These are phyloP conservation scores for Macrostomum cliftonense DNA, from an alignment of 2,888 invertebrate genomes.

Conservation along the genomic window DNA sequence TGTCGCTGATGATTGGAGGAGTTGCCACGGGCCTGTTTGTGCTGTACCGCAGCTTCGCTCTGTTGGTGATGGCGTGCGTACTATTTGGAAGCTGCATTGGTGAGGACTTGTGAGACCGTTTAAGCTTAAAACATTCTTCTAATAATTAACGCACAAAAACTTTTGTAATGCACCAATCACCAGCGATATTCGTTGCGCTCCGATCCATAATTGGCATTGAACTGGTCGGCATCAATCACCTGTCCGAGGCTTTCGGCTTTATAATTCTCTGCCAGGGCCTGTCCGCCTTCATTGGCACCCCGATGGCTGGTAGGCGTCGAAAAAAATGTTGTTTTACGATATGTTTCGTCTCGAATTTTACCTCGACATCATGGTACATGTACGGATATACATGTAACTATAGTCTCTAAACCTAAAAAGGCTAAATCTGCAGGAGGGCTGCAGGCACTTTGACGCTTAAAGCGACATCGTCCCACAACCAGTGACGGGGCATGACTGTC, in stretches of 20 bases:
- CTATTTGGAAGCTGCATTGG: constrained; percentile 1
- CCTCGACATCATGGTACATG: no score
- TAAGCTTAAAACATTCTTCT: no score
- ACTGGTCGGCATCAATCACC: constrained; percentile 39
- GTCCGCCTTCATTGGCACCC: constrained; percentile 36
- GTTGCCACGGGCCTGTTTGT: neutral
- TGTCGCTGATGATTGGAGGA: neutral
- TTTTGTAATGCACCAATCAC: constrained; percentile 14
- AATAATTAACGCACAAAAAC: no score
- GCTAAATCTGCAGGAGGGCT: no score
- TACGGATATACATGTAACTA: no score
- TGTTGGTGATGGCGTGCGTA: neutral
- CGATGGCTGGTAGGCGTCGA: constrained; percentile 21
- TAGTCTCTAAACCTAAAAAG: no score
- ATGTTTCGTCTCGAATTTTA: no score
- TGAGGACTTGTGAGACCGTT: no score
- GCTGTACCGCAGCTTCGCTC: neutral
- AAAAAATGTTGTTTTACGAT: no score
- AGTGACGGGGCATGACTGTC: no score
- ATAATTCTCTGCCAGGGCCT: constrained; percentile 38
- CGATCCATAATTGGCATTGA: constrained; percentile 46
- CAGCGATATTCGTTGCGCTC: constrained; percentile 82
- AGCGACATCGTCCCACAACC: no score
- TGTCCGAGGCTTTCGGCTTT: constrained; percentile 42
- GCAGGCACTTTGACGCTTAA: no score